A percentile compares a stretch with the other conserved stretches of the same genome.
Conservation (phyloP, 1,140 invertebrate species). For the Sitophilus oryzae region DNA sequence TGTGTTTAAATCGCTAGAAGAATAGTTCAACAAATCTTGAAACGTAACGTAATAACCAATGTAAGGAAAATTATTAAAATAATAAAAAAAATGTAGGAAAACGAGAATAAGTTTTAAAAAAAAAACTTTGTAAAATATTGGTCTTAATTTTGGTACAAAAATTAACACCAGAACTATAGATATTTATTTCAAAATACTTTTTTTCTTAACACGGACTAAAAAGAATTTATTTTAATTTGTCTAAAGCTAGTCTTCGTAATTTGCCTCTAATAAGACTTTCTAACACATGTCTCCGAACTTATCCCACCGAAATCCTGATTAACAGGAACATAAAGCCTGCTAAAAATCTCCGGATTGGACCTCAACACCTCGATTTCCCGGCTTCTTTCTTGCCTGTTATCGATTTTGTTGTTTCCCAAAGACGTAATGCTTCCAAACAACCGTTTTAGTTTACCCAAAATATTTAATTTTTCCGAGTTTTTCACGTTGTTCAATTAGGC, state of each 20-base stretch:
- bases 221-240: no score
- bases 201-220: slow-evolving; percentile 75
- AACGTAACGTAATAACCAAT: slow-evolving; percentile 64
- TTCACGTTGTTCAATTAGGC: slow-evolving; percentile 17
- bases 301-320: slow-evolving; percentile 41
- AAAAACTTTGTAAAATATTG: slow-evolving; percentile 50
- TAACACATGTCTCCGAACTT: neutral
- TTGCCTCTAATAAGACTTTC: slow-evolving; percentile 13
- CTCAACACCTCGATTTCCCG: neutral
- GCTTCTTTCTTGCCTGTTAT: neutral
- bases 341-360: slow-evolving; percentile 15
- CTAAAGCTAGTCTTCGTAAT: no score
- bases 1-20: neutral
- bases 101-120: no score
- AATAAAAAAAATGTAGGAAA: no score
- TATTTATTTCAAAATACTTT: slow-evolving; percentile 77
- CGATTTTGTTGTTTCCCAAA: slow-evolving; percentile 11
- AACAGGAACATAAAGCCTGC: neutral
- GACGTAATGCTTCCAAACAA: slow-evolving; percentile 23
- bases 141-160: slow-evolving; percentile 77
- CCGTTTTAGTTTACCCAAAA: slow-evolving; percentile 21
- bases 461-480: slow-evolving; percentile 4
- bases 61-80: no score
- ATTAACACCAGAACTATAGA: slow-evolving; percentile 79
- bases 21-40: slow-evolving; percentile 46